Conservation (phyloP, 1,140 invertebrate species). For the Venustaconcha ellipsiformis region DNA sequence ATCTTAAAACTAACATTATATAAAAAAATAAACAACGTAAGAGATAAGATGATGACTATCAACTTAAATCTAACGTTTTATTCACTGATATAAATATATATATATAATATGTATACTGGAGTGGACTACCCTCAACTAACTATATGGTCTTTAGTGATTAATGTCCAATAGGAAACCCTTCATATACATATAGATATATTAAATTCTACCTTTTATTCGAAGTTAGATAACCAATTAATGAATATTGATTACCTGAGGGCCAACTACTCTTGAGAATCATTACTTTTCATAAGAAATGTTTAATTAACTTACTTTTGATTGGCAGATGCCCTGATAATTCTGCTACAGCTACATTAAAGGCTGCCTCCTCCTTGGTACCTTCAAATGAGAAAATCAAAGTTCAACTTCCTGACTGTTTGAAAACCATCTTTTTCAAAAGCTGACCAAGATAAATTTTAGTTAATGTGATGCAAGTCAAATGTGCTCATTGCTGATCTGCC, state of each 20-base stretch:
- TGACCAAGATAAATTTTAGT: neutral
- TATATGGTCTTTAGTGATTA: too few species aligned
- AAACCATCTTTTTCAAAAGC: neutral
- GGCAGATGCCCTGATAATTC: slow-evolving; percentile 61
- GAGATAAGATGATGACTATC: too few species aligned
- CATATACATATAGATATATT: too few species aligned
- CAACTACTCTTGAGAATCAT: neutral
- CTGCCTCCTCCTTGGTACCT: slow-evolving; percentile 53
- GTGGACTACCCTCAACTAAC: too few species aligned
- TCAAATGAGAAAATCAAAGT: slow-evolving; percentile 5
- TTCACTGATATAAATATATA: too few species aligned
- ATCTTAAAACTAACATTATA: too few species aligned
- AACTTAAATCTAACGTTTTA: too few species aligned
- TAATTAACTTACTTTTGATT: slow-evolving; percentile 48
- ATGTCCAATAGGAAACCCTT: too few species aligned
- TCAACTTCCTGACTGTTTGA: neutral
- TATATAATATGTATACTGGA: too few species aligned
- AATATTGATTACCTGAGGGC: neutral
- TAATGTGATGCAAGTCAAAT: neutral
- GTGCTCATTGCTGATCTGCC: neutral
- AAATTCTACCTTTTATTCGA: too few species aligned
- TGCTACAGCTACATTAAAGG: slow-evolving; percentile 60
- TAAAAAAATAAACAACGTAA: too few species aligned
- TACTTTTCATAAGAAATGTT: neutral
- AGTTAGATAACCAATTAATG: neutral